These are phyloP conservation scores for Thryonomys swinderianus DNA, from an alignment of 2,113 vertebrate species.

Conservation along the genomic window DNA sequence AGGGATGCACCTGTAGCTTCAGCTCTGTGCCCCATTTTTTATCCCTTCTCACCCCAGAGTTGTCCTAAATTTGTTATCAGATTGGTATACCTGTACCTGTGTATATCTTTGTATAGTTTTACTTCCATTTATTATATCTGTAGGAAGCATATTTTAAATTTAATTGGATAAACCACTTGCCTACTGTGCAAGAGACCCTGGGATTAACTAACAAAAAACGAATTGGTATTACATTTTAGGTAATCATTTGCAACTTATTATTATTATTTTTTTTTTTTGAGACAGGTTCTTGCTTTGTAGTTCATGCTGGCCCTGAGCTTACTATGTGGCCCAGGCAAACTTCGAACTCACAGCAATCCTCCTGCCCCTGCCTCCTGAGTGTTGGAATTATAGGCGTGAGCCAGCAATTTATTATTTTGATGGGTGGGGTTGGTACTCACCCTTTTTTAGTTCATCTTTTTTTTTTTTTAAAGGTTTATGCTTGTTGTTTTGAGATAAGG, in stretches of 20 bases:
- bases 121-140: conserved; percentile 31
- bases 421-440: neutral
- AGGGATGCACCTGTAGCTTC: neutral
- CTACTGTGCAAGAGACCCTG: neutral
- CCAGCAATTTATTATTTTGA: neutral
- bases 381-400: too few relatives aligned
- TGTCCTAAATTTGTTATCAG: neutral
- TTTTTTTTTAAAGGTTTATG: too few relatives aligned
- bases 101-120: conserved; percentile 47
- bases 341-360: too few relatives aligned
- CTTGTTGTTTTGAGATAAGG: too few relatives aligned
- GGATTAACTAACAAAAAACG: neutral
- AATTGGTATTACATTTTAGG: conserved; percentile 17
- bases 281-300: too few relatives aligned
- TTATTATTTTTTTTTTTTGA: conserved; percentile 19
- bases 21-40: neutral
- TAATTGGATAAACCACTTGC: neutral
- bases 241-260: neutral
- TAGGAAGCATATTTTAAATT: conserved; percentile 45
- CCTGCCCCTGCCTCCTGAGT: too few relatives aligned
- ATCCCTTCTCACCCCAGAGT: neutral
- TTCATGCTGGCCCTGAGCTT: too few relatives aligned
- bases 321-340: too few relatives aligned
- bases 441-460: conserved; percentile 10
- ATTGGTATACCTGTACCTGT: neutral